These are phyloP conservation scores for Burhinus oedicnemus DNA, from an alignment of 2,113 vertebrate species.

Conservation along the genomic window DNA sequence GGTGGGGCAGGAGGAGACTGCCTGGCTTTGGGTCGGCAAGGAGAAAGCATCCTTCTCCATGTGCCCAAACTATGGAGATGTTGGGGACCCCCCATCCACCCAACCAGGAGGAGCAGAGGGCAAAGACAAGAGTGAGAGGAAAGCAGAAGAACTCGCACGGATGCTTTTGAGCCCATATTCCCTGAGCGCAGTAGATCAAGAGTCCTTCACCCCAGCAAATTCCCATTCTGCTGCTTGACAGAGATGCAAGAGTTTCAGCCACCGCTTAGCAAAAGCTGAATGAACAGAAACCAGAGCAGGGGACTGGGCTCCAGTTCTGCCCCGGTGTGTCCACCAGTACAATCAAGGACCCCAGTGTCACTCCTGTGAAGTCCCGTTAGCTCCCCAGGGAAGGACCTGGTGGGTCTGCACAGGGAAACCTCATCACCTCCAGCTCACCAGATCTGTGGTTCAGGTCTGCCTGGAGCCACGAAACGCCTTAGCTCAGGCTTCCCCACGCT, in stretches of 20 bases:
- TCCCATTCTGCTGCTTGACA: neutral
- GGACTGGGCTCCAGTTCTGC: neutral
- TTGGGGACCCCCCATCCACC: too few relatives aligned
- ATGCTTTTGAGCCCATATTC: neutral
- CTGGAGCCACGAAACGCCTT: neutral
- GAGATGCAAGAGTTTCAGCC: neutral
- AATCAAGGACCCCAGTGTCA: neutral
- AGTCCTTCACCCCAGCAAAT: neutral
- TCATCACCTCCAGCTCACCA: neutral
- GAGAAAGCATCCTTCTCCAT: rapidly evolving
- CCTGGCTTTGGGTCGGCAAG: rapidly evolving
- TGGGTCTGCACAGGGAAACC: neutral
- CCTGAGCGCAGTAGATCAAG: neutral
- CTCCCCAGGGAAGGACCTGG: neutral
- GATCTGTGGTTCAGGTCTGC: neutral
- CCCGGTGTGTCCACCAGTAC: neutral
- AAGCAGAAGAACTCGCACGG: neutral
- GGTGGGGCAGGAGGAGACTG: neutral
- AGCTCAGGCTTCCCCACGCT: neutral
- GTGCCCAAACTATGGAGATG: neutral
- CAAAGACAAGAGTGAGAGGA: neutral
- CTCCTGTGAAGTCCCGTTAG: rapidly evolving
- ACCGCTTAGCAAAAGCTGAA: neutral
- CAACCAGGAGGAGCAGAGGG: neutral
- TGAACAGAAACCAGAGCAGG: neutral